Conservation (phyloP, 1,140 invertebrate genomes). For the Steinernema feltiae region DNA sequence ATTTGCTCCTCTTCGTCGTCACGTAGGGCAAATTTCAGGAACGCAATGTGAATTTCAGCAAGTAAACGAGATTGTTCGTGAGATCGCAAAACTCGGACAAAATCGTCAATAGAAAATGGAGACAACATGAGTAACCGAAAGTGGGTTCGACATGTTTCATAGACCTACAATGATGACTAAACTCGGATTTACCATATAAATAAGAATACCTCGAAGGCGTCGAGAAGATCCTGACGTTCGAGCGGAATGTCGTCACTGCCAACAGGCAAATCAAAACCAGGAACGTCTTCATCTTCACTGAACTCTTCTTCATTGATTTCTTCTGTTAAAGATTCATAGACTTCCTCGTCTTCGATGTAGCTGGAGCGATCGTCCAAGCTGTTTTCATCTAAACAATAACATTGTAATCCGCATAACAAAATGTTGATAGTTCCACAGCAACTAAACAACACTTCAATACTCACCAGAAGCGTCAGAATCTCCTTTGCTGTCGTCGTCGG, state of each 20-base stretch:
- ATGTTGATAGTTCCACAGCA: background rate
- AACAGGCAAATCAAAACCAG: background rate
- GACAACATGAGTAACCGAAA: slow-evolving; percentile 27
- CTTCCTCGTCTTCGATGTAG: background rate
- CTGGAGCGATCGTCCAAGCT: background rate
- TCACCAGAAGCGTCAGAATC: background rate
- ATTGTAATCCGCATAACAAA: background rate
- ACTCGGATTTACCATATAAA: background rate
- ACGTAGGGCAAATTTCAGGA: slow-evolving; percentile 25
- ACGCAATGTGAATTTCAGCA: slow-evolving; percentile 31
- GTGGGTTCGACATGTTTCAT: slow-evolving; percentile 30
- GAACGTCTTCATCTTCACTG: slow-evolving; percentile 5
- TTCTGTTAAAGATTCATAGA: background rate
- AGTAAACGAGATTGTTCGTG: slow-evolving; percentile 27
- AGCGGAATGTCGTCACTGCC: background rate
- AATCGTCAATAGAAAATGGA: slow-evolving; percentile 37
- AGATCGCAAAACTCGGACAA: slow-evolving; percentile 27
- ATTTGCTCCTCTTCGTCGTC: slow-evolving; percentile 35
- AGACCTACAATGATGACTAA: slow-evolving; percentile 27
- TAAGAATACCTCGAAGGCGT: background rate
- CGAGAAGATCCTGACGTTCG: background rate
- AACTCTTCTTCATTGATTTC: background rate
- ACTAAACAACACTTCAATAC: background rate
- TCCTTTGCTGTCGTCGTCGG: background rate
- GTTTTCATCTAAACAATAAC: background rate